Conservation (phyloP, 2,888 invertebrate genomes). For the Aphidoletes aphidimyza region DNA sequence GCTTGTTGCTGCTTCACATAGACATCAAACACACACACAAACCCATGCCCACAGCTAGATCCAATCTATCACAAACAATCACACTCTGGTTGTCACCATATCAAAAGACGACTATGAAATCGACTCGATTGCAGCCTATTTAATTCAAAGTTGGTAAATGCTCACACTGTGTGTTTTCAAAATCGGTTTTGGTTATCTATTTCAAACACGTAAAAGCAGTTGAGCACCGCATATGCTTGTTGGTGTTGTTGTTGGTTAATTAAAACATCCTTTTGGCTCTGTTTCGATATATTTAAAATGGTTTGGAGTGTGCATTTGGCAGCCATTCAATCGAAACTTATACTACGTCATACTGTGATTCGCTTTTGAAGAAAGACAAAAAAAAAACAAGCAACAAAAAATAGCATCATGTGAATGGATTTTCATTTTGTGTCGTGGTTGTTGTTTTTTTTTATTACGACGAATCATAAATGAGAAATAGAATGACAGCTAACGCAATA, state of each 20-base stretch:
- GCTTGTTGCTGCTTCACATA: not conserved
- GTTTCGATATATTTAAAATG: not conserved
- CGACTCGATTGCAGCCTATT: not conserved
- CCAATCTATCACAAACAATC: no score
- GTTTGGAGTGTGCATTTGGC: constrained; percentile 35
- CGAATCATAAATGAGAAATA: not conserved
- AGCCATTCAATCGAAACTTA: constrained; percentile 21
- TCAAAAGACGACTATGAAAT: not conserved
- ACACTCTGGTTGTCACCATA: not conserved
- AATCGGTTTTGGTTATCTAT: constrained; percentile 21
- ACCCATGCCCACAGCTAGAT: no score
- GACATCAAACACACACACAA: no score
- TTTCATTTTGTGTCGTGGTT: not conserved
- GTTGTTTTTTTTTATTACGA: not conserved
- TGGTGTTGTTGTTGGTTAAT: constrained; percentile 34
- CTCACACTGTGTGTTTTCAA: not conserved
- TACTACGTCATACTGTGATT: not conserved
- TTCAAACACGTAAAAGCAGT: not conserved
- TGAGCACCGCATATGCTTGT: no score
- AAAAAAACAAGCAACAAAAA: no score
- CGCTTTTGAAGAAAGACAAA: no score
- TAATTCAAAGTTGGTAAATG: not conserved
- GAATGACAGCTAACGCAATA: not conserved
- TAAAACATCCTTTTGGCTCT: constrained; percentile 18
- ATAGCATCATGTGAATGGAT: not conserved